Conservation (phyloP, 2,113 vertebrate species). For the Vireo altiloquus region DNA sequence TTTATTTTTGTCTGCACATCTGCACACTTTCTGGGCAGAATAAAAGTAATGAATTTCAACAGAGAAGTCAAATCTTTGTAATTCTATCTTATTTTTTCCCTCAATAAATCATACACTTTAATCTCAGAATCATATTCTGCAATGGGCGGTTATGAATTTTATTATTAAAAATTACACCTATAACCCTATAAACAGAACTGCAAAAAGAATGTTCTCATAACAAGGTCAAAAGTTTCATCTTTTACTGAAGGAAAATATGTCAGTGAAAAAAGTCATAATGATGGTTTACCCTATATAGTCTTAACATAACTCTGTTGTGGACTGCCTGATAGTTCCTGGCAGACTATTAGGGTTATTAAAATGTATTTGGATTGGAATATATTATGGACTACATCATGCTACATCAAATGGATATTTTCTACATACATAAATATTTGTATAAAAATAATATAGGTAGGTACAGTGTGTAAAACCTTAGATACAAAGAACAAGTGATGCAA, state of each 20-base stretch:
- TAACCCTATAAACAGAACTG: background rate
- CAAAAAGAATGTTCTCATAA: background rate
- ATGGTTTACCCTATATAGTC: background rate
- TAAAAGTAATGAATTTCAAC: background rate
- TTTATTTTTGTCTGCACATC: background rate
- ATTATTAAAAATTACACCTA: background rate
- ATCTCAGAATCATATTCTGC: background rate
- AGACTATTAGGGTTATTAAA: background rate
- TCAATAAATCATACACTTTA: background rate
- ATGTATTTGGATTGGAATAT: background rate
- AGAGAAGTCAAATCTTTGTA: background rate
- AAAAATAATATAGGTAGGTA: background rate
- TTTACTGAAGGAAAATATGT: background rate
- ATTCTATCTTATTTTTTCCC: rapidly evolving
- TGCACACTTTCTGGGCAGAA: background rate
- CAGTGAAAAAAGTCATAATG: background rate
- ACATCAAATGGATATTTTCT: background rate
- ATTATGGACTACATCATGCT: background rate
- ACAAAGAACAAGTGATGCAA: background rate
- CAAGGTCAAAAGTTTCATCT: background rate
- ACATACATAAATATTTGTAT: too few relatives aligned
- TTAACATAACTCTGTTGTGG: background rate
- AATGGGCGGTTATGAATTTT: background rate
- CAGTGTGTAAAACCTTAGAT: background rate
- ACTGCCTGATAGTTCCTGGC: background rate